These are phyloP conservation scores for Drosophila bunnanda DNA, from an alignment of 2,888 invertebrate genomes.

Conservation along the genomic window DNA sequence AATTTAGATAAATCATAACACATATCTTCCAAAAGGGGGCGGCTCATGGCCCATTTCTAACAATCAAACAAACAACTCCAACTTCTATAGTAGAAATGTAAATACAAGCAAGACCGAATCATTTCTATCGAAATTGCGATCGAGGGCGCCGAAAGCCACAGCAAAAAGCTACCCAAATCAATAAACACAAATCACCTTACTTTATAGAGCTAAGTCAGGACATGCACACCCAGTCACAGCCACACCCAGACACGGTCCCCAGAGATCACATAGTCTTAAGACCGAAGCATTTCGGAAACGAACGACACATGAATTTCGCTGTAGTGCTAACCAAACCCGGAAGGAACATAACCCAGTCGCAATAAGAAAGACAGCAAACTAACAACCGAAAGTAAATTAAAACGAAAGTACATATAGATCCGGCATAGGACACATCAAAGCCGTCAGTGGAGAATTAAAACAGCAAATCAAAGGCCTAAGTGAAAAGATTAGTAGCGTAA, in stretches of 20 bases:
- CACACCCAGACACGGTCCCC: slow-evolving; percentile 14
- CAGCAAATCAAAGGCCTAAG: slow-evolving; percentile 56
- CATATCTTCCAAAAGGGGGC: slow-evolving; percentile 67
- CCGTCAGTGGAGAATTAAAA: slow-evolving; percentile 38
- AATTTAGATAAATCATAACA: slow-evolving; percentile 69
- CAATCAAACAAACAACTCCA: slow-evolving; percentile 59
- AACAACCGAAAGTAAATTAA: slow-evolving; percentile 35
- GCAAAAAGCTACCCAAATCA: slow-evolving; percentile 32
- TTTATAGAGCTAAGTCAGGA: slow-evolving; percentile 74
- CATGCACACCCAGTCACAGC: slow-evolving; percentile 20
- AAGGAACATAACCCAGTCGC: slow-evolving; percentile 36
- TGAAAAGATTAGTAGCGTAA: slow-evolving; percentile 66
- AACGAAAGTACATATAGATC: slow-evolving; percentile 20
- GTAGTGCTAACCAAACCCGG: slow-evolving; percentile 45
- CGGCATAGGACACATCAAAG: slow-evolving; percentile 31
- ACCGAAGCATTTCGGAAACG: slow-evolving; percentile 18
- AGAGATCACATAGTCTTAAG: slow-evolving; percentile 33
- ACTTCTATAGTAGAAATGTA: slow-evolving; percentile 53
- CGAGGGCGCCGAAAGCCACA: slow-evolving; percentile 27
- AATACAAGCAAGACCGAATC: slow-evolving; percentile 43
- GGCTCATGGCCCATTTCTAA: slow-evolving; percentile 50
- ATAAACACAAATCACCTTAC: slow-evolving; percentile 68
- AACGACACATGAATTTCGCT: slow-evolving; percentile 51
- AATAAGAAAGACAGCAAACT: slow-evolving; percentile 53
- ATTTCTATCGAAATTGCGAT: slow-evolving; percentile 56